These are phyloP conservation scores for Oreocharis arfaki DNA, from an alignment of 2,113 vertebrate genomes.

Conservation along the genomic window DNA sequence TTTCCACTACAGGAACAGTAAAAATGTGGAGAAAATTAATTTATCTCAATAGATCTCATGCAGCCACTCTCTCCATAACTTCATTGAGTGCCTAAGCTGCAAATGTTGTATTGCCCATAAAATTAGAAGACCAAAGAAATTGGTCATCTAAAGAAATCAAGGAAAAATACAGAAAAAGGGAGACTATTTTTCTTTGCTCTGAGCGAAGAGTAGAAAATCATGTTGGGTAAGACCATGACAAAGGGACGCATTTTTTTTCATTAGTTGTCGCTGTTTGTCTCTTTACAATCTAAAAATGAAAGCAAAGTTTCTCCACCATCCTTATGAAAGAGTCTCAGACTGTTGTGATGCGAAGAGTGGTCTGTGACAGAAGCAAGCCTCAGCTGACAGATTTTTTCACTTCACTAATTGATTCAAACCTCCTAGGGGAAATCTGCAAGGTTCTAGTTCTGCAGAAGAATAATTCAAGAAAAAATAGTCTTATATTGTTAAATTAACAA, in stretches of 20 bases:
- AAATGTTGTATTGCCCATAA: not conserved
- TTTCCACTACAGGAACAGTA: not conserved
- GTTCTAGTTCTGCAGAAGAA: not conserved
- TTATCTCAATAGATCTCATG: not conserved
- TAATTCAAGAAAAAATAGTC: not conserved
- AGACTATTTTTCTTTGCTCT: not conserved
- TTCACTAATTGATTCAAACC: not conserved
- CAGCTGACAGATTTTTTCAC: not conserved
- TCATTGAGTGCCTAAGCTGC: not conserved
- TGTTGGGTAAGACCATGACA: not conserved
- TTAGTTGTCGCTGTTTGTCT: not conserved
- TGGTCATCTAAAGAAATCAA: not conserved
- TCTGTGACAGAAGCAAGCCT: not conserved
- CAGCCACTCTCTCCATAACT: not conserved
- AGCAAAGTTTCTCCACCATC: not conserved
- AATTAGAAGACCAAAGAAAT: not conserved
- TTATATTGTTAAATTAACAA: not conserved
- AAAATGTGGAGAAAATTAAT: not conserved
- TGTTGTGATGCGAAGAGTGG: not conserved
- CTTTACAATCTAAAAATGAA: not conserved
- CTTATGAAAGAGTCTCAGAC: not conserved
- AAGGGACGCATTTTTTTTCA: not conserved
- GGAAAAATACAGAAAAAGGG: not conserved
- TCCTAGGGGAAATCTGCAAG: not conserved
- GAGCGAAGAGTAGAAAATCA: not conserved